Evolutionary conservation across 2,888 invertebrate species (phyloP).

Genomic region (Platynereis dumerilii): DNA sequence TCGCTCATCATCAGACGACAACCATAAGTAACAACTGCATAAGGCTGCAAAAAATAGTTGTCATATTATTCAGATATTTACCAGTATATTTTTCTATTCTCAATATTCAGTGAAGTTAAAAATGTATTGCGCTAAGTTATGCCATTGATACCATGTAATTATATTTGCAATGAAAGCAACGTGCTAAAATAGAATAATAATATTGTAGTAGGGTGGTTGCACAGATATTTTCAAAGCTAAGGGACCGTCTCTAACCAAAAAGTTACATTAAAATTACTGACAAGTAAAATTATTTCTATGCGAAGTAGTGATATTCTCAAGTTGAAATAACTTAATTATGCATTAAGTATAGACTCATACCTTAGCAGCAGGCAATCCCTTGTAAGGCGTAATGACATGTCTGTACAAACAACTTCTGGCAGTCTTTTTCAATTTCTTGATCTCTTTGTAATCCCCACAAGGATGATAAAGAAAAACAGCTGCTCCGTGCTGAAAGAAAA

Average conservation of each 20-base stretch:
- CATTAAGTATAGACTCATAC: too few species aligned
- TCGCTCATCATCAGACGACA: conserved; percentile 66
- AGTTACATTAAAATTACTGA: too few species aligned
- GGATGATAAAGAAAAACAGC: conserved; percentile 87
- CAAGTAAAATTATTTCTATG: too few species aligned
- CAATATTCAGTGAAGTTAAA: not conserved
- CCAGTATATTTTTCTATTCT: not conserved
- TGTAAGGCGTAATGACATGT: conserved; percentile 79
- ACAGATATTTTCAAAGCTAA: too few species aligned
- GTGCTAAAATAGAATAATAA: too few species aligned
- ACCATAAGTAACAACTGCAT: conserved; percentile 80
- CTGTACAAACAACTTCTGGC: conserved; percentile 74
- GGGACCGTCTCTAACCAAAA: too few species aligned
- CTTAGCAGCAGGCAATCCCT: conserved; percentile 46
- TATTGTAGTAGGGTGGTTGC: too few species aligned
- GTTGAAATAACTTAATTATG: too few species aligned
- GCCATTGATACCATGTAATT: conserved; percentile 1
- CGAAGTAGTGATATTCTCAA: too few species aligned
- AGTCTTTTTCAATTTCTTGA: conserved; percentile 70
- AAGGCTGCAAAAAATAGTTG: conserved; percentile 71
- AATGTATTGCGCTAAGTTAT: not conserved
- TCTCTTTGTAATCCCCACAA: conserved; percentile 74
- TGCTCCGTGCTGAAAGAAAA: conserved; percentile 73
- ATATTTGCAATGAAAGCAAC: too few species aligned
- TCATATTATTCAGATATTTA: too few species aligned